phyloP scores from a whole-genome alignment of 2,797 vertebrate species.

The Cynopterus sphinx region DNA sequence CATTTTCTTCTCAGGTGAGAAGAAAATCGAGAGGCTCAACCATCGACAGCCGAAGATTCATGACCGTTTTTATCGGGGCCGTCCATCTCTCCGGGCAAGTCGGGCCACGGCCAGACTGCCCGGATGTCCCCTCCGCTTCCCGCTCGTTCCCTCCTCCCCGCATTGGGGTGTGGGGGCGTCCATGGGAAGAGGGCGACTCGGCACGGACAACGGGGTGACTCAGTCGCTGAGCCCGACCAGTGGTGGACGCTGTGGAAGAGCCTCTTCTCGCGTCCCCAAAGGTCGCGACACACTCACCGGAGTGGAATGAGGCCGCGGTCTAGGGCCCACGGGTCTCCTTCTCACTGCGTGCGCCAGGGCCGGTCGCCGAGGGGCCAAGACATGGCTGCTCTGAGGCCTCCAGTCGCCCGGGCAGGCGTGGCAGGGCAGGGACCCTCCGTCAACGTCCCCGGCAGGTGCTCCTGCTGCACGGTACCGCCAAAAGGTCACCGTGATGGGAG shows the following conservation, averaged over 20 bases:
- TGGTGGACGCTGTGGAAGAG: accelerated
- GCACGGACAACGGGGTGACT: neutral
- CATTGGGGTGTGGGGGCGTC: neutral
- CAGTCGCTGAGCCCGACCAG: too few species aligned
- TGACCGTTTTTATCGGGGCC: too few species aligned
- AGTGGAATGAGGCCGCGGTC: accelerated
- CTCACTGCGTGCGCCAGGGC: accelerated
- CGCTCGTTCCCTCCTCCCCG: neutral
- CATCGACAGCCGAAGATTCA: too few species aligned
- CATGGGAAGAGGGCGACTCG: neutral
- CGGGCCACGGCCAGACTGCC: neutral
- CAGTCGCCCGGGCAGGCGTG: accelerated
- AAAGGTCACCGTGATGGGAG: neutral
- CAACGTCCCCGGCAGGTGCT: accelerated
- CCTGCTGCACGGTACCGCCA: neutral
- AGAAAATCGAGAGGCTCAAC: neutral
- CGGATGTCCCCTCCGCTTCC: neutral
- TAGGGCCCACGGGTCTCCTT: too few species aligned
- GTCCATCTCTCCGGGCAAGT: neutral
- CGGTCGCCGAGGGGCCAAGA: too few species aligned
- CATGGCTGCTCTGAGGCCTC: neutral
- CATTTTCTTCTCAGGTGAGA: neutral
- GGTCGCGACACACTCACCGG: too few species aligned
- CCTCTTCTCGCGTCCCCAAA: neutral
- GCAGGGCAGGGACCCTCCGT: too few species aligned